These are phyloP conservation scores for Lytechinus pictus DNA, from an alignment of 35 echinoderm and acorn worm genomes.

Conservation along the genomic window DNA sequence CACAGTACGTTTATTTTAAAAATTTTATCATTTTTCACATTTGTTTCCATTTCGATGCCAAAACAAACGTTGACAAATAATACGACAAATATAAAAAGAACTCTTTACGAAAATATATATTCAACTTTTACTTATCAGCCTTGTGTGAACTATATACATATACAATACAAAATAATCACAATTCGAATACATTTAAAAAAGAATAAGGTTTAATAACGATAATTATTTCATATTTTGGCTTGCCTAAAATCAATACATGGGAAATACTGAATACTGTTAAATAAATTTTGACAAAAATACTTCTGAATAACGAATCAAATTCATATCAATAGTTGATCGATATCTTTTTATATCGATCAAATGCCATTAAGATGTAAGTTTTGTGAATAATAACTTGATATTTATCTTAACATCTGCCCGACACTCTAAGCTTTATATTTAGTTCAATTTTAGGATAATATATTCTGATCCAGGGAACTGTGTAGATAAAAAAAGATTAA, in stretches of 20 bases:
- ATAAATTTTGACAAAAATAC: background rate
- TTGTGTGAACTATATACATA: slow-evolving; percentile 30
- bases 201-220: background rate
- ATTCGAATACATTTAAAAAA: background rate
- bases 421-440: no score
- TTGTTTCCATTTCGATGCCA: background rate
- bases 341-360: no score
- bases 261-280: background rate
- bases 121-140: slow-evolving; percentile 21
- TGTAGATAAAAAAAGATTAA: no score
- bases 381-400: no score
- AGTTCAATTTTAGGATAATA: no score
- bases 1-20: background rate
- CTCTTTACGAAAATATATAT: slow-evolving; percentile 48
- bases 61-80: background rate
- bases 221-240: background rate
- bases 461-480: no score
- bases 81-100: slow-evolving; percentile 37
- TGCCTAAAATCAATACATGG: background rate
- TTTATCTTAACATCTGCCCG: no score
- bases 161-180: slow-evolving; percentile 5
- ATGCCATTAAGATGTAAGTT: no score
- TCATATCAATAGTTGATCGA: background rate
- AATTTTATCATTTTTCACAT: background rate
- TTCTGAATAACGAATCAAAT: background rate